Evolutionary conservation across 2,888 invertebrate species (phyloP).

Genomic region (Tyria jacobaeae): DNA sequence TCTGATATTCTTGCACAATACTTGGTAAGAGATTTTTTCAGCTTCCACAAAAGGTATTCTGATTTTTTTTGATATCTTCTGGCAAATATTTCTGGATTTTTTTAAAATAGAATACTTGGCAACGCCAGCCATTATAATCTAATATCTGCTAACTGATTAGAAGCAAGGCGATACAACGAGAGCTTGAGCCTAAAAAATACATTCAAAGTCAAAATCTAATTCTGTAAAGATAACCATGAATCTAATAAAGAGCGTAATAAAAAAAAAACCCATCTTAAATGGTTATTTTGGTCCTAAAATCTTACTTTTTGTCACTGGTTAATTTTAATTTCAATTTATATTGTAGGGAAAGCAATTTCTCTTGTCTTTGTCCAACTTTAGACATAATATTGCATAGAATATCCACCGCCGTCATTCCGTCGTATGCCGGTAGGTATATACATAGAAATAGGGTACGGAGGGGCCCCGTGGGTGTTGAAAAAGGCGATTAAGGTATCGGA

Average conservation of each 20-base stretch:
- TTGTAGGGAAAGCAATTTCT: constrained; percentile 28
- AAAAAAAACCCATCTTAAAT: constrained; percentile 29
- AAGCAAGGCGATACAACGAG: no score
- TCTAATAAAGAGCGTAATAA: constrained; percentile 31
- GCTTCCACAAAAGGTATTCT: no score
- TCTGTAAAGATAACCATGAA: constrained; percentile 17
- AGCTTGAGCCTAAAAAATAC: neutral
- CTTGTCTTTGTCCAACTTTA: constrained; percentile 10
- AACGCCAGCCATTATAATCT: neutral
- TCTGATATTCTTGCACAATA: no score
- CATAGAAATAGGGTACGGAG: no score
- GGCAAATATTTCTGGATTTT: no score
- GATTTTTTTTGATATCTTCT: no score
- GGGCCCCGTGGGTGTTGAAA: no score
- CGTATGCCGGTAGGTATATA: no score
- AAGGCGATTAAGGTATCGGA: no score
- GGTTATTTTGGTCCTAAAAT: constrained; percentile 22
- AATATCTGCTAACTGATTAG: neutral
- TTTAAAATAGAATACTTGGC: neutral
- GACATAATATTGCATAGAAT: neutral
- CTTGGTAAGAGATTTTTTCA: no score
- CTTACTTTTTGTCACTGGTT: constrained; percentile 25
- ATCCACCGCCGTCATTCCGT: neutral
- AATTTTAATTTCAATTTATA: constrained; percentile 43
- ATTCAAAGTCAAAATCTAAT: neutral